phyloP scores from a whole-genome alignment of 2,113 vertebrate genomes.

The Loxodonta africana region DNA sequence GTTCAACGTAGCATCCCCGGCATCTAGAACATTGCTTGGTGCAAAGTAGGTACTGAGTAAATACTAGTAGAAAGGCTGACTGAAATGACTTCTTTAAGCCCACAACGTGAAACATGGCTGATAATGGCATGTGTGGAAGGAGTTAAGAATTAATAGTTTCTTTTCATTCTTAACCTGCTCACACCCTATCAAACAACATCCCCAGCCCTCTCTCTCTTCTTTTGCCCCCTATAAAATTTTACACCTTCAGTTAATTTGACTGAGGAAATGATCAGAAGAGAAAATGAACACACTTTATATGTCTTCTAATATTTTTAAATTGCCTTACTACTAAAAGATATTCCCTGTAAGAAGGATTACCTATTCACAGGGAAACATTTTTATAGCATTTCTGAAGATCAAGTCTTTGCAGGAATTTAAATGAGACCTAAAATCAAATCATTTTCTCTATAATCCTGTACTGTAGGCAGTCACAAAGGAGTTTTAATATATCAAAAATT shows the following conservation, averaged over 20 bases:
- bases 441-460: constrained; percentile 58
- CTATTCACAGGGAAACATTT: constrained; percentile 56
- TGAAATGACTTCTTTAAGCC: not conserved
- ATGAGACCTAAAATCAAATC: constrained; percentile 62
- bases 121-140: not conserved
- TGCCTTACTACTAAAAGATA: constrained; percentile 33
- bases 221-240: not conserved
- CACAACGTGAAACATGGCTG: not conserved
- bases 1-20: not conserved
- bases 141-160: not conserved
- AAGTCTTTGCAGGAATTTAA: constrained; percentile 76
- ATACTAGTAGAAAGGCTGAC: not conserved
- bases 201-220: not conserved
- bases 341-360: constrained; percentile 62
- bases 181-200: not conserved
- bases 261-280: constrained; percentile 49
- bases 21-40: not conserved
- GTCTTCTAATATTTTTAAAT: constrained; percentile 55
- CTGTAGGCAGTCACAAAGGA: constrained; percentile 39
- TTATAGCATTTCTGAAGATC: constrained; percentile 69
- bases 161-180: not conserved
- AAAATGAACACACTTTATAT: constrained; percentile 59
- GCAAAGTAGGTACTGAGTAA: not conserved
- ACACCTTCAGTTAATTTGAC: constrained; percentile 23
- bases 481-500: constrained; percentile 21